Base-by-base conservation (phyloP, 2,797 vertebrate species). In the Xenentodon cancila region DNA sequence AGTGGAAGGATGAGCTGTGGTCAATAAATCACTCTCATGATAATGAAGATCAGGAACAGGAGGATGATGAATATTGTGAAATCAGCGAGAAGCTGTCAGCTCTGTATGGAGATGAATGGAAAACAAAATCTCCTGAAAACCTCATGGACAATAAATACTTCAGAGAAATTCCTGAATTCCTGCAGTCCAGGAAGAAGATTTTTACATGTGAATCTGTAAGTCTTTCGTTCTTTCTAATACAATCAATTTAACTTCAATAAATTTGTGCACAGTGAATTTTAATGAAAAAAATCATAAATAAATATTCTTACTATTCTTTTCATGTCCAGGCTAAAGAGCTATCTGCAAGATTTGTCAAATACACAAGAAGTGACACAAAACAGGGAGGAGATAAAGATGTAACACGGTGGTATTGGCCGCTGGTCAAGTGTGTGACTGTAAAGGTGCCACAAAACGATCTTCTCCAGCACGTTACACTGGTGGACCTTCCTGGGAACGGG, bases 401-500 rank as follows among this genome's bases (percentile, higher is more conserved):
- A 1, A 52, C 8, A 15, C 74, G 21, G 0, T 73, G 44, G 22
- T 90, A 79, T 5, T 91, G 87, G 88, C 90, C 90, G 0, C 50
- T 91, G 2, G 86, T 91, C 43, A 89, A 88, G 47, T 81, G 80
- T 73, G 86, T 91, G 15, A 90, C 73, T 1, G 43, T 90, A 27
- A 81, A 21, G 51, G 71, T 90, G 12, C 89, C 90, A 21, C 1
- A 57, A 0, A 67, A 48, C 8, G 16, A 46, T 1, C 30, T 89
- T 46, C 80, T 89, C 2, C 58, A 85, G 25, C 63, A 89, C 9
- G 54, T 91, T 64, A 80, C 81, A 11, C 42, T 91, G 8, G 65
- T 90, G 48, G 89, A 90, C 53, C 73, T 91, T 63, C 89, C 88
- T 75, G 90, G 88, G 64, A 87, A 53, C 60, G 90, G 90, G 16